Conservation (phyloP, 1,140 invertebrate genomes). For the Lamellibrachia luymesi region DNA sequence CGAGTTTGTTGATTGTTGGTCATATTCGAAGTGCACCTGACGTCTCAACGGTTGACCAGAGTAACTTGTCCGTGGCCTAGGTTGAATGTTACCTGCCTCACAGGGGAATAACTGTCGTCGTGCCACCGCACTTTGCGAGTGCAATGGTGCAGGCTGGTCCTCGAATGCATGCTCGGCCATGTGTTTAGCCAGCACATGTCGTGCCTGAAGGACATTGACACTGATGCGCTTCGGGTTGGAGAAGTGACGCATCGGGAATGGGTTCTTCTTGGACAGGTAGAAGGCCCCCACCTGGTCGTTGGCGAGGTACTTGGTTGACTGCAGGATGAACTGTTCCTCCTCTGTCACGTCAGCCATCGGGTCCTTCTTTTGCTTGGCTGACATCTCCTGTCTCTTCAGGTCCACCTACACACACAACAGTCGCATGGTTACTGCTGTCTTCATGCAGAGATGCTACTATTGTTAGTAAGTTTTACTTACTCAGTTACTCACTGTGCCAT, state of each 20-base stretch:
- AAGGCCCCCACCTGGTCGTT: not conserved
- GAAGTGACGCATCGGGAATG: not conserved
- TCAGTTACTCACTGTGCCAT: too few relatives aligned
- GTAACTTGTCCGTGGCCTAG: not conserved
- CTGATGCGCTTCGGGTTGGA: not conserved
- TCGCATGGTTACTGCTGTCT: too few relatives aligned
- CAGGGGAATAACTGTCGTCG: not conserved
- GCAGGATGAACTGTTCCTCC: constrained; percentile 47
- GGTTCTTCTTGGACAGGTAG: constrained; percentile 21
- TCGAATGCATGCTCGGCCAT: not conserved
- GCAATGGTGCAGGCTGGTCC: not conserved
- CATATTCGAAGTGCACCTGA: not conserved
- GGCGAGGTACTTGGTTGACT: constrained; percentile 39
- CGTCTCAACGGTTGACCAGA: not conserved
- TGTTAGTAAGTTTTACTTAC: too few relatives aligned
- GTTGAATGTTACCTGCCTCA: not conserved
- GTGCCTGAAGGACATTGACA: not conserved
- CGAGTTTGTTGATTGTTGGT: not conserved
- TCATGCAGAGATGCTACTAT: too few relatives aligned
- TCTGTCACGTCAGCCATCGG: not conserved
- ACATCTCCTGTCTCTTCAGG: constrained; percentile 9
- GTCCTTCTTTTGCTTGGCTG: not conserved
- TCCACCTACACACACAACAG: not conserved
- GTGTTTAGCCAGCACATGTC: not conserved
- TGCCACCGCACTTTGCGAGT: not conserved